Percentiles rank a stretch among this genome's conserved stretches.
Evolutionary conservation across 2,888 invertebrate species (phyloP).

Genomic region (Noctua janthe): DNA sequence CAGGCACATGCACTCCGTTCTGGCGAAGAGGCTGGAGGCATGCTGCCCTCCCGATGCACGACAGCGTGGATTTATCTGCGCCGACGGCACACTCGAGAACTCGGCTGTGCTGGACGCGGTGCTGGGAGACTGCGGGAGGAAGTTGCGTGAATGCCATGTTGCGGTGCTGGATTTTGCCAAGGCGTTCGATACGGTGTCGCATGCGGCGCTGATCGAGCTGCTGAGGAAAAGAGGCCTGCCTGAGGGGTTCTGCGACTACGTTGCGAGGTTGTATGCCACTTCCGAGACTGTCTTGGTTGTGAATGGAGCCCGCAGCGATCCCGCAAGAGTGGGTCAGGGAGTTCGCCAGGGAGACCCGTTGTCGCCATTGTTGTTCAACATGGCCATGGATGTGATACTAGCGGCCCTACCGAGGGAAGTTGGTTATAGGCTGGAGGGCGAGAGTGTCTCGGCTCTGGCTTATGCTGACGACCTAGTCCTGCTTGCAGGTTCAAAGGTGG

Average conservation of each 20-base stretch:
- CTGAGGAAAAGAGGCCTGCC: too few relatives aligned
- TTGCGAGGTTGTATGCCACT: too few relatives aligned
- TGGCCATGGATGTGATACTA: constrained; percentile 62
- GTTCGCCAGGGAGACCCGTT: constrained; percentile 82
- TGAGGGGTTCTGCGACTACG: too few relatives aligned
- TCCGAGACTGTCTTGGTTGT: constrained; percentile 38
- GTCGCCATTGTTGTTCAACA: constrained; percentile 75
- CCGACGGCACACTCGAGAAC: constrained; percentile 77
- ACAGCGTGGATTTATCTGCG: constrained; percentile 67
- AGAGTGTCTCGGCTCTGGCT: constrained; percentile 70
- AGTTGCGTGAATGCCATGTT: constrained; percentile 72
- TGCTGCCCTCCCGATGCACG: constrained; percentile 63
- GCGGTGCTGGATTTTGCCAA: constrained; percentile 81
- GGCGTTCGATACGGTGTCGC: constrained; percentile 79
- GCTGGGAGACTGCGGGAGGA: constrained; percentile 57
- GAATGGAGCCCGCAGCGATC: constrained; percentile 53
- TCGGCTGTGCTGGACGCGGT: constrained; percentile 65
- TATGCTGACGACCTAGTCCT: constrained; percentile 79
- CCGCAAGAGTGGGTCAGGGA: constrained; percentile 70
- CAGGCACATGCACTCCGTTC: constrained; percentile 54
- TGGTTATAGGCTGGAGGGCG: constrained; percentile 52
- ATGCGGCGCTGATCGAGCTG: constrained; percentile 28
- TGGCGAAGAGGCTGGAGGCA: constrained; percentile 6
- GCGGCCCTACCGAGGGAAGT: constrained; percentile 59
- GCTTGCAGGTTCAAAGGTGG: constrained; percentile 68